These are phyloP conservation scores for Nansenia antarctica DNA, from an alignment of 2,113 vertebrate species.

Conservation along the genomic window DNA sequence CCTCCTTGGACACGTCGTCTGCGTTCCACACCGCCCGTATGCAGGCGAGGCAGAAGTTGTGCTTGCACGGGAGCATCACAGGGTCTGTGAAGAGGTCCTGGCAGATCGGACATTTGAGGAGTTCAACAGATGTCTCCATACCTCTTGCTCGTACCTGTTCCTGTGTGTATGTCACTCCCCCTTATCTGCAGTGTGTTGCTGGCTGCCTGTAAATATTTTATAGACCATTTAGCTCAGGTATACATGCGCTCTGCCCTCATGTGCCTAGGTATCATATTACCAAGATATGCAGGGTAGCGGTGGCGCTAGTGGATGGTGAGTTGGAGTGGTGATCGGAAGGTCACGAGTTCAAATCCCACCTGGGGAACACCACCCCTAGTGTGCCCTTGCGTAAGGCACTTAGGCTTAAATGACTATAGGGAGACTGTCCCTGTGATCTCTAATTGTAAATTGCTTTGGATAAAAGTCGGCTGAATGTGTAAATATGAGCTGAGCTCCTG, in stretches of 20 bases:
- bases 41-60: slow-evolving; percentile 73
- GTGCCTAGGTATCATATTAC: slow-evolving; percentile 62
- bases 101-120: slow-evolving; percentile 73
- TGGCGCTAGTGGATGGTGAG: no score
- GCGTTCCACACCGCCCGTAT: slow-evolving; percentile 72
- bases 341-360: no score
- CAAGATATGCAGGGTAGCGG: no score
- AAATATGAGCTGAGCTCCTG: no score
- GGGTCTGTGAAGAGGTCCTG: slow-evolving; percentile 68
- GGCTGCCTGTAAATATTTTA: slow-evolving; percentile 67
- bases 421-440: no score
- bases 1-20: slow-evolving; percentile 41
- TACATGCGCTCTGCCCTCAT: slow-evolving; percentile 25
- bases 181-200: slow-evolving; percentile 15
- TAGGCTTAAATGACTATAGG: no score
- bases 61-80: slow-evolving; percentile 66
- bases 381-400: no score
- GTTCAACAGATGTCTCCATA: slow-evolving; percentile 53
- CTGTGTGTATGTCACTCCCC: slow-evolving; percentile 23
- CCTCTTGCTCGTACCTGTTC: no score
- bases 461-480: no score
- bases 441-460: no score
- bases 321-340: no score
- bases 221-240: slow-evolving; percentile 27
- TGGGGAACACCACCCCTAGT: no score